Evolutionary conservation across 2,888 invertebrate species (phyloP).

Genomic region (Drosophila hamatofila): DNA sequence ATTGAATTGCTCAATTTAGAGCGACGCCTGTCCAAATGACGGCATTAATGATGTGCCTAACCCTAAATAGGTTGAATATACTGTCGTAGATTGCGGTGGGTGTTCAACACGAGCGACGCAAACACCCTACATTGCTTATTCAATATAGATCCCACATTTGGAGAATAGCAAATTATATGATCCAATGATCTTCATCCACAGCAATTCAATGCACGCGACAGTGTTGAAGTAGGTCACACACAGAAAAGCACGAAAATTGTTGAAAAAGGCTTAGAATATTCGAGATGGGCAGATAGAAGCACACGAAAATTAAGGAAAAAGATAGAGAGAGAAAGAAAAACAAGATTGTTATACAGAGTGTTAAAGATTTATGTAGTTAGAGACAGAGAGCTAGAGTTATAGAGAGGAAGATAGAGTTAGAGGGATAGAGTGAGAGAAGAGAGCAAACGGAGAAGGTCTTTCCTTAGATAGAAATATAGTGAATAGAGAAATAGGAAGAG

Average conservation of each 20-base stretch:
- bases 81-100: constrained; percentile 18
- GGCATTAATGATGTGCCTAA: constrained; percentile 47
- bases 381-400: no score
- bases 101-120: not conserved
- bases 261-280: not conserved
- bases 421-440: no score
- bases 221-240: not conserved
- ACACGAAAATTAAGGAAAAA: not conserved
- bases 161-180: not conserved
- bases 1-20: constrained; percentile 77
- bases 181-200: not conserved
- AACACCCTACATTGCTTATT: not conserved
- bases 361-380: no score
- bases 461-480: no score
- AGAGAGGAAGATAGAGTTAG: not conserved
- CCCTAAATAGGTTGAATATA: constrained; percentile 45
- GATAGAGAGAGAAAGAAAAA: not conserved
- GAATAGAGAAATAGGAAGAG: no score
- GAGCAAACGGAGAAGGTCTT: no score
- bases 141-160: not conserved
- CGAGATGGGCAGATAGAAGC: not conserved
- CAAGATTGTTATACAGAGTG: no score
- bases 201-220: not conserved
- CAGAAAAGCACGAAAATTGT: not conserved
- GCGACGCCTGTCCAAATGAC: constrained; percentile 38